A percentile compares a stretch with the other conserved stretches of the same genome.
Evolutionary conservation across 2,797 vertebrate genomes (phyloP).

Genomic region (Lepilemur ruficaudatus): DNA sequence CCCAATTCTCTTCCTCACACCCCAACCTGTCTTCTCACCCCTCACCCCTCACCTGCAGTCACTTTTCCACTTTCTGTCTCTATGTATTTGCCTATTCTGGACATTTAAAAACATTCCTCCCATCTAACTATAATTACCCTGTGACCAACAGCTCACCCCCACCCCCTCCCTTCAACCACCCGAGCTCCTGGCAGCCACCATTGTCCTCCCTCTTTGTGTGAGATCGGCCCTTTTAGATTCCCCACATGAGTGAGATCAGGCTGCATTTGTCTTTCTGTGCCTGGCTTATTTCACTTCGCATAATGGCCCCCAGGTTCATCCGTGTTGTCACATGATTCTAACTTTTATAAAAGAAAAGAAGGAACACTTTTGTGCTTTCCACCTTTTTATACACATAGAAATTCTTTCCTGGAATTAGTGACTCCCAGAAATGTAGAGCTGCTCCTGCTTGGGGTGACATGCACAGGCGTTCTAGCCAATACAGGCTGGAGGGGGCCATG

Average conservation of each 20-base stretch:
- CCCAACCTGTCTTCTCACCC: not conserved
- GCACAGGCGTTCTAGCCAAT: not conserved
- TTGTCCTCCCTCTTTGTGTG: not conserved
- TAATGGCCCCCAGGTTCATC: not conserved
- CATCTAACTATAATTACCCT: not conserved
- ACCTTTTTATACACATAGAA: not conserved
- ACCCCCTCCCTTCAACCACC: not conserved
- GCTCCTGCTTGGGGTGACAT: not conserved
- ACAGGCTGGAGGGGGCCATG: fast-evolving
- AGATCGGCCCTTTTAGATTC: not conserved
- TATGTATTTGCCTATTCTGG: not conserved
- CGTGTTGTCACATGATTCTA: not conserved
- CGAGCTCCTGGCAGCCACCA: not conserved
- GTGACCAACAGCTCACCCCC: not conserved
- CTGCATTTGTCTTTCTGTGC: not conserved
- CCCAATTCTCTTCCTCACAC: not conserved
- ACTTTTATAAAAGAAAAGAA: not conserved
- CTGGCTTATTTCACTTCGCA: not conserved
- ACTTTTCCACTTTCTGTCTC: not conserved
- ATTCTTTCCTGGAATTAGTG: not conserved
- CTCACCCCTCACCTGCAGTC: not conserved
- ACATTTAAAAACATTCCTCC: not conserved
- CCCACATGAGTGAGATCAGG: not conserved
- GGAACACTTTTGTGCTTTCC: not conserved
- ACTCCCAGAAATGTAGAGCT: not conserved